Evolutionary conservation across 2,113 vertebrate genomes (phyloP).

Genomic region (Antennarius striatus): DNA sequence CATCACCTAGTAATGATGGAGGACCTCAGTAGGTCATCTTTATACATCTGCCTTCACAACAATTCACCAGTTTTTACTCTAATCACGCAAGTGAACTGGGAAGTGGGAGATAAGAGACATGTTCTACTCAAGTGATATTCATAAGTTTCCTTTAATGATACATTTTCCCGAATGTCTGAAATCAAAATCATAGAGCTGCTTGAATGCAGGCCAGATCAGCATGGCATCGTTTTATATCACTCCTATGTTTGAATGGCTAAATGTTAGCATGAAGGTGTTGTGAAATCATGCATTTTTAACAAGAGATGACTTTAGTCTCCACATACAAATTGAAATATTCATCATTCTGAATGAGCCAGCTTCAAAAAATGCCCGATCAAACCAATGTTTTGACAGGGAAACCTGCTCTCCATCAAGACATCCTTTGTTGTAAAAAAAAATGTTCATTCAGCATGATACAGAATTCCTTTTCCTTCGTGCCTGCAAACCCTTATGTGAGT

Average conservation of each 20-base stretch:
- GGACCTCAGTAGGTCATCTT: slow-evolving; percentile 37
- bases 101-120: slow-evolving; percentile 43
- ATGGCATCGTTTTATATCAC: slow-evolving; percentile 18
- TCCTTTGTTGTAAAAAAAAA: not conserved
- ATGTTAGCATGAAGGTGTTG: slow-evolving; percentile 39
- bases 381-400: slow-evolving; percentile 13
- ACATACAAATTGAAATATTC: slow-evolving; percentile 57
- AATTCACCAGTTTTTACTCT: slow-evolving; percentile 47
- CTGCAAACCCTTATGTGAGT: no score
- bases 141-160: slow-evolving; percentile 41
- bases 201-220: slow-evolving; percentile 26
- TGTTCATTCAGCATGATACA: not conserved
- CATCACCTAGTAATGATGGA: slow-evolving; percentile 84
- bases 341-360: slow-evolving; percentile 27
- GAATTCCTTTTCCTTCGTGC: not conserved
- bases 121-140: slow-evolving; percentile 47
- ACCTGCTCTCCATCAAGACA: slow-evolving; percentile 17
- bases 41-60: slow-evolving; percentile 67
- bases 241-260: slow-evolving; percentile 59
- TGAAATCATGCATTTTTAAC: slow-evolving; percentile 63
- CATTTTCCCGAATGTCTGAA: slow-evolving; percentile 28
- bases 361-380: slow-evolving; percentile 35
- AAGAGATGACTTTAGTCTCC: slow-evolving; percentile 45
- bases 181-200: slow-evolving; percentile 35
- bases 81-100: slow-evolving; percentile 17